These are phyloP conservation scores for Apteryx owenii DNA, from an alignment of 2,113 vertebrate species.

Conservation along the genomic window DNA sequence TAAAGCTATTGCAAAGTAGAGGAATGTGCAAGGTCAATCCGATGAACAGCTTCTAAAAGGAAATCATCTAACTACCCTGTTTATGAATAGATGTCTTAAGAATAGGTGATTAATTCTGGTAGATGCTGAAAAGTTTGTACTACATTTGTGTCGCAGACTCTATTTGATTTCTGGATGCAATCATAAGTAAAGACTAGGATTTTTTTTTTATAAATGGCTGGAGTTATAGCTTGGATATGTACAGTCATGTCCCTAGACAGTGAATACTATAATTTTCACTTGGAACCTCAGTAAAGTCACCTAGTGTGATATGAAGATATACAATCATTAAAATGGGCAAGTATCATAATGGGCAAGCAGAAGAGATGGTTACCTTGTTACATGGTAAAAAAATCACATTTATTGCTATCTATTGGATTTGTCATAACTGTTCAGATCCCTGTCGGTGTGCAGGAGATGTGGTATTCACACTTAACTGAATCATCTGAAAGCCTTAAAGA, in stretches of 20 bases:
- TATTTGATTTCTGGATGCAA: not conserved
- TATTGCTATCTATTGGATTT: not conserved
- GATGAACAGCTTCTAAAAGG: not conserved
- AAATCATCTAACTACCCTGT: not conserved
- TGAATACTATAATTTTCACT: not conserved
- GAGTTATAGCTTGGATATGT: not conserved
- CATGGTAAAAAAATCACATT: not conserved
- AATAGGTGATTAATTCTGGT: not conserved
- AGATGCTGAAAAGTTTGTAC: not conserved
- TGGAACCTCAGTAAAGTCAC: not conserved
- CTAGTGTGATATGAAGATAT: not conserved
- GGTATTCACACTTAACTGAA: slow-evolving; percentile 60
- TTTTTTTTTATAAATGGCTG: not conserved
- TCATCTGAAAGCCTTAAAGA: slow-evolving; percentile 57
- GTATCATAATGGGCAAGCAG: not conserved
- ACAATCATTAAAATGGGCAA: not conserved
- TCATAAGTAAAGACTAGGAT: not conserved
- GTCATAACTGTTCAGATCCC: not conserved
- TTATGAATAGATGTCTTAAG: not conserved
- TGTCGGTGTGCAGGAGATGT: slow-evolving; percentile 41
- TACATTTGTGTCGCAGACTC: not conserved
- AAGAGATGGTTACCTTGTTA: not conserved
- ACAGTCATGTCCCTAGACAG: not conserved
- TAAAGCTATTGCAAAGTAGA: not conserved
- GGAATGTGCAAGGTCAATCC: not conserved